phyloP scores from a whole-genome alignment of 92 coral and sea anemone genomes.

The Pocillopora meandrina region DNA sequence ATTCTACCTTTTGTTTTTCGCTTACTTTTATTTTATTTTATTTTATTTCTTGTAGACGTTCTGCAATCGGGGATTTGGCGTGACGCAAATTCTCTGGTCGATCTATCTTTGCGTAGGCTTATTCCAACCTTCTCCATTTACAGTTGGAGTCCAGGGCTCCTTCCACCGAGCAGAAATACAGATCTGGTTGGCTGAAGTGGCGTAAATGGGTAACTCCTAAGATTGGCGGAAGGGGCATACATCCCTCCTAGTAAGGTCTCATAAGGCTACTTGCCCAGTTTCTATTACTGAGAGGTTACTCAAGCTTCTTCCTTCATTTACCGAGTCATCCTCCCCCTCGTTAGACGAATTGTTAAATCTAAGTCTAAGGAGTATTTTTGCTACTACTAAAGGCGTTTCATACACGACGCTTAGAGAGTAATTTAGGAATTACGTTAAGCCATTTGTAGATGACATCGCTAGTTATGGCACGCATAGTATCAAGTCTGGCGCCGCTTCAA shows the following conservation, averaged over 20 bases:
- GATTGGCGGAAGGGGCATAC: neutral
- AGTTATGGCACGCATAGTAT: no score
- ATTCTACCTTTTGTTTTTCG: slow-evolving; percentile 20
- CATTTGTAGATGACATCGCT: no score
- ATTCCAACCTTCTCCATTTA: no score
- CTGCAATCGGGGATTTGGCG: slow-evolving; percentile 38
- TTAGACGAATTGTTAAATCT: slow-evolving; percentile 56
- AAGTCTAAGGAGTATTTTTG: slow-evolving; percentile 49
- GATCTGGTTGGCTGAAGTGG: slow-evolving; percentile 1
- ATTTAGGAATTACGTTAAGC: no score
- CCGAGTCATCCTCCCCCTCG: slow-evolving; percentile 24
- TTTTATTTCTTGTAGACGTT: slow-evolving; percentile 31
- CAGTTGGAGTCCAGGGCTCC: no score
- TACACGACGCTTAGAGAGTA: neutral
- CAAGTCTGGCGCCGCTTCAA: no score
- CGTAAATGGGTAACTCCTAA: neutral
- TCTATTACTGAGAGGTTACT: neutral
- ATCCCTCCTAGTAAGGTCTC: slow-evolving; percentile 28
- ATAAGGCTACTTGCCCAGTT: slow-evolving; percentile 59
- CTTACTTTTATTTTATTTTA: slow-evolving; percentile 1
- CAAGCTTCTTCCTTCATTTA: neutral
- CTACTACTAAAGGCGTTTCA: neutral
- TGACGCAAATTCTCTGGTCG: neutral
- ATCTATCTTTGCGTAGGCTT: no score
- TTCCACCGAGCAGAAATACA: slow-evolving; percentile 14